Evolutionary conservation across 1,140 invertebrate genomes (phyloP).

Genomic region (Drosophila busckii): DNA sequence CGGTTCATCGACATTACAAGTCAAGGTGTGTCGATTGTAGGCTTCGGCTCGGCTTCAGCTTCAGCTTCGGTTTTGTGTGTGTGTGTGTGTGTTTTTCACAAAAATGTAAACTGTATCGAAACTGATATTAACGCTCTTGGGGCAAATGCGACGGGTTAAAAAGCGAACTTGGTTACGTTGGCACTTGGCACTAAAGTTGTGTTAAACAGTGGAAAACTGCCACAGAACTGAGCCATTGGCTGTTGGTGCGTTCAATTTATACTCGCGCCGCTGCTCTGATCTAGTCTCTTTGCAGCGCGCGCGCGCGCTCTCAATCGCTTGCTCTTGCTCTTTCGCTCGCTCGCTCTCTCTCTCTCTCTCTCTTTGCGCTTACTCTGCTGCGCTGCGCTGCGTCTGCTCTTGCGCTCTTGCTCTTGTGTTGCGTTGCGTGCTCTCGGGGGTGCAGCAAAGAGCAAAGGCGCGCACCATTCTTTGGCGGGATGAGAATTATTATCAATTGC

Average conservation of each 20-base stretch:
- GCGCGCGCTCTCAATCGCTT: constrained; percentile 4
- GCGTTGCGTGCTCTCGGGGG: too few species aligned
- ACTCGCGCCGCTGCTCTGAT: constrained; percentile 9
- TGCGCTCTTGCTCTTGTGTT: too few species aligned
- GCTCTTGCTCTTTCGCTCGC: constrained; percentile 18
- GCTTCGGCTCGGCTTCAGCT: constrained; percentile 18
- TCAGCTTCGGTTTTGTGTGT: background rate
- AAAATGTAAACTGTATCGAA: constrained; percentile 3
- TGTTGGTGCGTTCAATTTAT: constrained; percentile 59
- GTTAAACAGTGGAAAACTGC: constrained; percentile 75
- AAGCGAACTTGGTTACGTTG: background rate
- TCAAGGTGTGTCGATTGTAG: constrained; percentile 50
- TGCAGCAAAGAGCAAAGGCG: background rate
- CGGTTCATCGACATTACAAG: constrained; percentile 74
- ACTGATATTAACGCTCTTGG: background rate
- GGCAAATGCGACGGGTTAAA: constrained; percentile 9
- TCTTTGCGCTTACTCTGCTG: background rate
- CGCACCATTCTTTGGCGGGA: constrained; percentile 1
- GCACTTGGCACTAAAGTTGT: constrained; percentile 45
- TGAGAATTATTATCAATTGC: too few species aligned
- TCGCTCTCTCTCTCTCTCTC: constrained; percentile 1
- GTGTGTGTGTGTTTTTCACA: too few species aligned
- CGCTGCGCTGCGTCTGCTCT: too few species aligned
- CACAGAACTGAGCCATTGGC: constrained; percentile 54
- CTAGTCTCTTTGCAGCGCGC: background rate